Base-by-base conservation (phyloP, 2,113 vertebrate genomes). In the Tachycineta bicolor region DNA sequence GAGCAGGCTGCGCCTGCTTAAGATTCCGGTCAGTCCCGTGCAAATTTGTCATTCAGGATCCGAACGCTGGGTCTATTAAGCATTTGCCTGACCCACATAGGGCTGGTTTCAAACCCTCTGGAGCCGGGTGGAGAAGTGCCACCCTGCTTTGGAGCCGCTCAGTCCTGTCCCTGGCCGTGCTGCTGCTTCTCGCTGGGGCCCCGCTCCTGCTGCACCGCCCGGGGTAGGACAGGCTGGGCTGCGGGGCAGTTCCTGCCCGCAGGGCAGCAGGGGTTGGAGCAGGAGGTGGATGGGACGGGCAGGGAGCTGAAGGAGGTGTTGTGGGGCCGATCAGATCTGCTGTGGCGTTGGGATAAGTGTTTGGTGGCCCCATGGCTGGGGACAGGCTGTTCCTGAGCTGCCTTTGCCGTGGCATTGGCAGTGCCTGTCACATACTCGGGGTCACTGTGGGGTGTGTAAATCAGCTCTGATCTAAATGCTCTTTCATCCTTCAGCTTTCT, bases 81-180 rank as follows among this genome's bases (percentile, higher is more conserved):
- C 39, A 29, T 37, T 49, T 56, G 74, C 62, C 87, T 96, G 95
- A 96, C 96, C 96, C 94, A 97, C 84, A 95, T 91, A 97, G 59
- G 75, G 81, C 70, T 76, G 9, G 84, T 76, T 82, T 76, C 9
- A 76, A 56, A 4, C 60, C 55, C 71, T 70, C 33, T 39, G 71
- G 28, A 77, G 84, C 78, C 33, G 29, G 62, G 37, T 50, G 77
- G 12, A 21, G 5, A 31, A 73, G 78, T 69, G 24, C 20, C 58
- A 37, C 7, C 0, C 53, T 60, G 37, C 19, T 21, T 25, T 29
- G 3, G 9, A 73, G 81, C n/a, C 5, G 1, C 41, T 60, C 15
- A 0, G 5, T 41, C 14, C 60, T 21, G 26, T 52, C 52, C 16
- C 2, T 25, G 62, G 17, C 22, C 9, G 34, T 23, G 87, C 64